Percentiles rank a stretch among this genome's conserved stretches.
Evolutionary conservation across 2,113 vertebrate genomes (phyloP).

Genomic region (Charina bottae): DNA sequence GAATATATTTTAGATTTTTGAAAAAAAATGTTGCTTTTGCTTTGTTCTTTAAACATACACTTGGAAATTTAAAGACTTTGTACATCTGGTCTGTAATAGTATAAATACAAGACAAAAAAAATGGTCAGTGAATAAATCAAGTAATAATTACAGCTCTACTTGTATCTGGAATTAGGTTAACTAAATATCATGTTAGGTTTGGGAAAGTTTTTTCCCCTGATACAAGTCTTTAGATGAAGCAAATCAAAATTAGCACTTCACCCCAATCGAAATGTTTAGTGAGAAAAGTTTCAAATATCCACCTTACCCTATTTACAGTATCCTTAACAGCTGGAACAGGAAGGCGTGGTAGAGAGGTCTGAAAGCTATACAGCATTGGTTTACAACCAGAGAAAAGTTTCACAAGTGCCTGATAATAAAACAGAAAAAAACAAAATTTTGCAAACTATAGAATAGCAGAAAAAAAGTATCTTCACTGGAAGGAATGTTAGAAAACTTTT

Average conservation of each 20-base stretch:
- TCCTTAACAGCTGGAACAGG: slow-evolving; percentile 88
- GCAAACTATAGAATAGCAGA: not conserved
- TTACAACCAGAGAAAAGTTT: slow-evolving; percentile 93
- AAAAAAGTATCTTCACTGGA: not conserved
- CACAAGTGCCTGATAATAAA: slow-evolving; percentile 79
- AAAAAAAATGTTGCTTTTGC: not conserved
- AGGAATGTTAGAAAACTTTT: not conserved
- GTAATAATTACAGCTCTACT: not conserved
- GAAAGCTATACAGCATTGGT: slow-evolving; percentile 97
- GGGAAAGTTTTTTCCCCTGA: not conserved
- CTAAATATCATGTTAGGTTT: not conserved
- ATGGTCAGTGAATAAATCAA: not conserved
- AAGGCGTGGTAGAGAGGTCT: slow-evolving; percentile 89
- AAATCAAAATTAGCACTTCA: not conserved
- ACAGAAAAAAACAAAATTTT: slow-evolving; percentile 11
- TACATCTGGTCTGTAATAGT: not conserved
- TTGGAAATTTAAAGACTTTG: not conserved
- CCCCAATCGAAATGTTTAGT: not conserved
- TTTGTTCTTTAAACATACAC: not conserved
- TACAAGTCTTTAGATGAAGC: not conserved
- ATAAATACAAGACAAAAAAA: not conserved
- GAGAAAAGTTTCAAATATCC: not conserved
- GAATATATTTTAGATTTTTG: not conserved
- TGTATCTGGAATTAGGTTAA: slow-evolving; percentile 13
- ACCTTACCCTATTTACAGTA: slow-evolving; percentile 85